Base-by-base conservation (phyloP, 2,888 invertebrate species). In the Osedax fenrisi region DNA sequence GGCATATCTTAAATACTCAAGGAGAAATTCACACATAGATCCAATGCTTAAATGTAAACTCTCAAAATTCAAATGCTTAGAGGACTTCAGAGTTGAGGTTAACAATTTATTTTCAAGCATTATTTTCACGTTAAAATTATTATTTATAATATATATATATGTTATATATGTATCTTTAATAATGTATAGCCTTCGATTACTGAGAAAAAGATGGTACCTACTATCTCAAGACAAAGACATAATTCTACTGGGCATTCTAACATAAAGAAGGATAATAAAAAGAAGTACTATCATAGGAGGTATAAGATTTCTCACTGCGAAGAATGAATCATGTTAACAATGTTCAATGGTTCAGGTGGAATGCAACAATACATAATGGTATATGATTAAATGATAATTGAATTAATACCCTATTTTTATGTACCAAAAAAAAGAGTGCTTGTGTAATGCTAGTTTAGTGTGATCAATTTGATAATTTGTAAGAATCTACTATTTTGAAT, bases 1-100 rank as follows among this genome's bases (percentile, higher is more conserved):
- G 94, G 96, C 96, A 68, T 98, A 97, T 88, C 87, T 94, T 76
- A 96, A 96, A 86, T 97, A 96, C 87, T 95, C 84, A 2, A 75
- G 82, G 24, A 79, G 80, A 66, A 79, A 80, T 74, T 80, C 81
- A 1, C 84, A 85, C 41, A 81, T 86, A 25, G 83, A 85, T 74
- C 81, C 83, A 2, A 82, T 81, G 72, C 79, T 87, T 70, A 81
- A 83, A 68, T 81, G 81, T 24, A 81, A 84, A 79, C 80, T 87
- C 76, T 81, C 83, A 26, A 84, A 85, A 77, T 87, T 83, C 79
- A 86, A 86, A 79, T 81, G 83, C 26, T 81, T 85, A 22, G 85
- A 86, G 78, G 86, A 87, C 78, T 86, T 85, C 79, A 77, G 83
- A 77, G 81, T 82, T 26, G 82, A 79, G 77, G 79, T 76, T 10